Evolutionary conservation across 2,113 vertebrate genomes (phyloP).

Genomic region (Pedionomus torquatus): DNA sequence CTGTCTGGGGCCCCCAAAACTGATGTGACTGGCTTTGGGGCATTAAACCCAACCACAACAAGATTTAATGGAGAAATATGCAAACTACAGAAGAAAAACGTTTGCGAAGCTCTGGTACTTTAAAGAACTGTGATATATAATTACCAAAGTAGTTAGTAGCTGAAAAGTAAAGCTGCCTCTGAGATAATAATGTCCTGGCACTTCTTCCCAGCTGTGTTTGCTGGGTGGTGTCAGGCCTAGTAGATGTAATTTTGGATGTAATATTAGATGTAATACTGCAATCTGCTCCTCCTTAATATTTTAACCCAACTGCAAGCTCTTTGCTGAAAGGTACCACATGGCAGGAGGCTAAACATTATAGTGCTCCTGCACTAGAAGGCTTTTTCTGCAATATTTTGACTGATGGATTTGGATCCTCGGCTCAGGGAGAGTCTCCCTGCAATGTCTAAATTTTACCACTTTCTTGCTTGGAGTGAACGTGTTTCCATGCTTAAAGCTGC

Average conservation of each 20-base stretch:
- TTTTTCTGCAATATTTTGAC: neutral
- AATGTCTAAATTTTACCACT: neutral
- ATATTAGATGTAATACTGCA: neutral
- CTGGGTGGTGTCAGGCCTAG: neutral
- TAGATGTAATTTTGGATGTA: neutral
- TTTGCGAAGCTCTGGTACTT: rapidly evolving
- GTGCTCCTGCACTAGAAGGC: neutral
- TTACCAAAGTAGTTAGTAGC: neutral
- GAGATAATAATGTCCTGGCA: neutral
- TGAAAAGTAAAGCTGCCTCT: neutral
- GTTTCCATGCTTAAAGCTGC: neutral
- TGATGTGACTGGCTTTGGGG: neutral
- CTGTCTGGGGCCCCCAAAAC: neutral
- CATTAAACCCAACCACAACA: neutral
- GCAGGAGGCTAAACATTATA: neutral
- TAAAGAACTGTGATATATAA: neutral
- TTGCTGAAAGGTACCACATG: neutral
- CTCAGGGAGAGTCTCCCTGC: neutral
- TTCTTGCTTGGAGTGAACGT: neutral
- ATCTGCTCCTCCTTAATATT: neutral
- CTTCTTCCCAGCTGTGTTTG: neutral
- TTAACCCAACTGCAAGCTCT: neutral
- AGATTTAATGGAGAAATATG: neutral
- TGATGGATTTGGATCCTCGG: neutral
- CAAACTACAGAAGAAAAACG: neutral